Evolutionary conservation across 1,140 invertebrate species (phyloP).

Genomic region (Camponotus vicinus): DNA sequence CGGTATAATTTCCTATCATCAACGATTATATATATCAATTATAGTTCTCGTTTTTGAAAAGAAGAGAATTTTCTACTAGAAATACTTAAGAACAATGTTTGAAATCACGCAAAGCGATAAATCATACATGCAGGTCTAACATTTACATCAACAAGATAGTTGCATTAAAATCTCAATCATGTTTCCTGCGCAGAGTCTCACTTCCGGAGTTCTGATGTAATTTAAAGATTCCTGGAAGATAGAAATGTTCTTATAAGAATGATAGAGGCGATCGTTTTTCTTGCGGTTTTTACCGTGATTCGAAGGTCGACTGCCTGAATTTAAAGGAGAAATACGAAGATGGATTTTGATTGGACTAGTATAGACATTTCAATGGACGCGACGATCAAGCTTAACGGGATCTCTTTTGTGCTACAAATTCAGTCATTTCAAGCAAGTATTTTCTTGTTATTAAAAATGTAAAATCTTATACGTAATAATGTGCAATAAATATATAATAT

Average conservation of each 20-base stretch:
- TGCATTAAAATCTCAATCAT: not conserved
- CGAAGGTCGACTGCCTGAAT: not conserved
- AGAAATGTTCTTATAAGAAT: not conserved
- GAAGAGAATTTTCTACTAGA: not conserved
- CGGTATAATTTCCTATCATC: not conserved
- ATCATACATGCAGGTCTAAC: not conserved
- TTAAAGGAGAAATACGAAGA: not conserved
- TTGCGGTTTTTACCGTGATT: not conserved
- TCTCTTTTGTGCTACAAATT: not conserved
- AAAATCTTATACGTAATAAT: not conserved
- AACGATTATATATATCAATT: not conserved
- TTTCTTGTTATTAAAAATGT: not conserved
- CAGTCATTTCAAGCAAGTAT: not conserved
- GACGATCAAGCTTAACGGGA: conserved; percentile 1
- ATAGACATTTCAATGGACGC: conserved; percentile 15
- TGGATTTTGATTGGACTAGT: not conserved
- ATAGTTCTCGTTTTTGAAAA: not conserved
- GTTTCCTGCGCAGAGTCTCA: not conserved
- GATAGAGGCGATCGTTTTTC: not conserved
- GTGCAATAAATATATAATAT: not conserved
- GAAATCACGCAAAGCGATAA: not conserved
- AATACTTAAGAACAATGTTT: not conserved
- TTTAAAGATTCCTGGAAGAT: too few species aligned
- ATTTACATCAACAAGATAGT: not conserved
- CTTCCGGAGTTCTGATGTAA: too few species aligned